phyloP scores from a whole-genome alignment of 2,797 vertebrate species.

The Numenius phaeopus region DNA sequence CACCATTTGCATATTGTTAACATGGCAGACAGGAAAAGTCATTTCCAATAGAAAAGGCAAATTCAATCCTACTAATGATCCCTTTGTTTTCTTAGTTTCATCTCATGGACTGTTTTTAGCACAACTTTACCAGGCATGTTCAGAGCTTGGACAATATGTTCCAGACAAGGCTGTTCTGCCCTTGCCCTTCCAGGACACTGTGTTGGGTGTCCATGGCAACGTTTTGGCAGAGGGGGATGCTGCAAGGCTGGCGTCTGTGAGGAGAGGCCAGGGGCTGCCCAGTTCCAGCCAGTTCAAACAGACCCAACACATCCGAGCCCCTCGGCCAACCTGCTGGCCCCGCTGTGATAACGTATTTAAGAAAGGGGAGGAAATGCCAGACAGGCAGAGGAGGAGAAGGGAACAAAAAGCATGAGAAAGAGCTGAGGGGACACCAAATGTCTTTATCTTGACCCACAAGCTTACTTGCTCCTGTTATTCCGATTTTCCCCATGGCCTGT shows the following conservation, averaged over 20 bases:
- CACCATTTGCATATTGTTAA: not conserved
- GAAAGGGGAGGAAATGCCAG: not conserved
- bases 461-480: not conserved
- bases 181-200: not conserved
- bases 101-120: not conserved
- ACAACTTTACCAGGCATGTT: not conserved
- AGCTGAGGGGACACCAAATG: not conserved
- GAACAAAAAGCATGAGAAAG: not conserved
- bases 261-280: not conserved
- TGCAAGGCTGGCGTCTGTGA: not conserved
- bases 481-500: fast-evolving
- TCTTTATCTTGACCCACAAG: not conserved
- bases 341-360: not conserved
- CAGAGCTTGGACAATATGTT: not conserved
- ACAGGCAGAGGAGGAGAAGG: not conserved
- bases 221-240: not conserved
- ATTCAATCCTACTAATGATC: not conserved
- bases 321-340: not conserved
- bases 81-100: not conserved
- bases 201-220: not conserved
- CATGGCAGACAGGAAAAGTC: not conserved
- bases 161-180: not conserved
- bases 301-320: not conserved
- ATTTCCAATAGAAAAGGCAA: not conserved
- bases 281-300: not conserved